These are phyloP conservation scores for Carassius gibelio DNA, from an alignment of 2,113 vertebrate genomes.

Conservation along the genomic window DNA sequence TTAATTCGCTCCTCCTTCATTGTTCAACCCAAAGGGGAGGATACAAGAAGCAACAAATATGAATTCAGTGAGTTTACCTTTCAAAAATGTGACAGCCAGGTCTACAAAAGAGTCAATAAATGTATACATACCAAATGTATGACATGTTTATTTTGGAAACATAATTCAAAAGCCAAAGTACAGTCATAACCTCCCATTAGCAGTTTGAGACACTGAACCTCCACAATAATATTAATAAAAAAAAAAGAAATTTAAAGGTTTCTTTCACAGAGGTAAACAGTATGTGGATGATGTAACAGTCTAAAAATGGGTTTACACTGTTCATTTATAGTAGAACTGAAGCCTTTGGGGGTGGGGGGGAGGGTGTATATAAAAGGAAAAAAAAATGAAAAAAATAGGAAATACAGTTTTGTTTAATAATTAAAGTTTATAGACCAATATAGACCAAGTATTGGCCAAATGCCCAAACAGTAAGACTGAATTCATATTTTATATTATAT, in stretches of 20 bases:
- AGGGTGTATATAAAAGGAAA: neutral
- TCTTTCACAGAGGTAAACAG: constrained; percentile 8
- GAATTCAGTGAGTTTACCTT: neutral
- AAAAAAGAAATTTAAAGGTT: neutral
- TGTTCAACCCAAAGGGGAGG: too few relatives aligned
- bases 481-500: neutral
- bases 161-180: constrained; percentile 22
- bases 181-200: constrained; percentile 16
- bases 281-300: constrained; percentile 16
- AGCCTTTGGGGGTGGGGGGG: neutral
- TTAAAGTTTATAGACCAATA: neutral
- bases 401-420: neutral
- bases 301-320: neutral
- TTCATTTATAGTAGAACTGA: neutral
- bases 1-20: neutral
- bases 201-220: neutral
- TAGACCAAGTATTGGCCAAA: too few relatives aligned
- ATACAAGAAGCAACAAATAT: neutral
- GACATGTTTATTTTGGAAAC: constrained; percentile 27
- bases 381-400: too few relatives aligned
- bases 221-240: neutral
- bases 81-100: neutral
- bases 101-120: neutral
- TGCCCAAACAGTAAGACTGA: neutral
- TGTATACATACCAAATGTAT: neutral